Base-by-base conservation (phyloP, 1,140 invertebrate species). In the Ostrea denselamellosa region DNA sequence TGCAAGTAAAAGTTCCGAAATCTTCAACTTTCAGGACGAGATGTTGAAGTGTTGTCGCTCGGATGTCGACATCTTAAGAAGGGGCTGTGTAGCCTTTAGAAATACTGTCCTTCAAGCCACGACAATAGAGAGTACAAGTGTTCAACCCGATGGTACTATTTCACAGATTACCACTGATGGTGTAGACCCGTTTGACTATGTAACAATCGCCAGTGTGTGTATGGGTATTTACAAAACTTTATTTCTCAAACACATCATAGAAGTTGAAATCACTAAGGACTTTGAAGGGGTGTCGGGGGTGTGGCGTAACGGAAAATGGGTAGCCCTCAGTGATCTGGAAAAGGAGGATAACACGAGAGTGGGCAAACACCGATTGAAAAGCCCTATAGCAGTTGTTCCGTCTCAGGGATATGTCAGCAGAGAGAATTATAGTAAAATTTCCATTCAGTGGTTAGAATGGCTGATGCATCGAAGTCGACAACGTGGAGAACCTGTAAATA, bases 11-110 rank as follows among this genome's bases (percentile, higher is more conserved):
- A 77, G 19, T 14, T n/a, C 17, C 8, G 84, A 58, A 71, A 54
- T 86, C 8, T 90, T 88, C 83, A 65, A 88, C 56, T 85, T 90
- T 51, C 52, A 85, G 65, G 28, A 52, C 58, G 89, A 90, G 52
- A 82, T 86, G 56, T 12, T 83, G 12, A 44, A 44, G 34, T 44
- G 5, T 5, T 44, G 34, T 44, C 34, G 34, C 5, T 44, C 34
- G 5, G 34, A 44, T 5, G 34, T 44, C 34, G 34, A 44, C 34
- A 44, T 44, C 34, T 44, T 44, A 44, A 44, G 34, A 5, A 54
- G 85, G 28, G 85, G 83, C 14, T 88, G 87, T 71, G 14, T 86
- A 7, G 25, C 71, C 8, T 90, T 90, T 85, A 56, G 84, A 34
- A 28, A 86, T 17, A 25, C 85, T 12, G 68, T 90, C 5, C 71